Evolutionary conservation across 1,140 invertebrate species (phyloP).

Genomic region (Piezodorus guildinii): DNA sequence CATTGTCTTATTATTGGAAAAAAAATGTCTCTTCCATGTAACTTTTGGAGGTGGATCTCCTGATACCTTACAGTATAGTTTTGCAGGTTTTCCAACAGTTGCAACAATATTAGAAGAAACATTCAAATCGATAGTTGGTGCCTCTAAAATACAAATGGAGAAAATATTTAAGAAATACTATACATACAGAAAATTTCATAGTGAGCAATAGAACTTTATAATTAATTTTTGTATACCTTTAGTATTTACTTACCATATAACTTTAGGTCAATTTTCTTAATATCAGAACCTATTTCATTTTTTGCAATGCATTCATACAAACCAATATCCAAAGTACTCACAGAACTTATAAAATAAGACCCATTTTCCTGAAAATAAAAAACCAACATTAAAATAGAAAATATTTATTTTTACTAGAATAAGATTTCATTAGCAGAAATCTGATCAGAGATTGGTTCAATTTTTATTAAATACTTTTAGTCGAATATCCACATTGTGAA

Average conservation of each 20-base stretch:
- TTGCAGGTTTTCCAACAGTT: conserved; percentile 23
- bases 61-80: conserved; percentile 25
- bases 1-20: neutral
- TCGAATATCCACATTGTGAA: too few relatives aligned
- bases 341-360: conserved; percentile 35
- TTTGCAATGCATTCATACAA: conserved; percentile 34
- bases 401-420: neutral
- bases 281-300: conserved; percentile 26
- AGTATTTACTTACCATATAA: conserved; percentile 25
- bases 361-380: conserved; percentile 30
- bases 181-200: neutral
- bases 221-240: too few relatives aligned
- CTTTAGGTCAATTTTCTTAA: conserved; percentile 20
- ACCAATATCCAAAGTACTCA: conserved; percentile 34
- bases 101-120: conserved; percentile 15
- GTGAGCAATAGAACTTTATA: neutral
- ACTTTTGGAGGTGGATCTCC: conserved; percentile 28
- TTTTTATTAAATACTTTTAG: too few relatives aligned
- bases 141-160: conserved; percentile 21
- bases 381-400: neutral
- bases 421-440: too few relatives aligned
- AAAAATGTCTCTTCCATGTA: conserved; percentile 15
- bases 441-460: too few relatives aligned
- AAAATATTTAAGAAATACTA: neutral
- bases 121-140: conserved; percentile 24